Base-by-base conservation (phyloP, 2,797 vertebrate genomes). In the Nasua narica region DNA sequence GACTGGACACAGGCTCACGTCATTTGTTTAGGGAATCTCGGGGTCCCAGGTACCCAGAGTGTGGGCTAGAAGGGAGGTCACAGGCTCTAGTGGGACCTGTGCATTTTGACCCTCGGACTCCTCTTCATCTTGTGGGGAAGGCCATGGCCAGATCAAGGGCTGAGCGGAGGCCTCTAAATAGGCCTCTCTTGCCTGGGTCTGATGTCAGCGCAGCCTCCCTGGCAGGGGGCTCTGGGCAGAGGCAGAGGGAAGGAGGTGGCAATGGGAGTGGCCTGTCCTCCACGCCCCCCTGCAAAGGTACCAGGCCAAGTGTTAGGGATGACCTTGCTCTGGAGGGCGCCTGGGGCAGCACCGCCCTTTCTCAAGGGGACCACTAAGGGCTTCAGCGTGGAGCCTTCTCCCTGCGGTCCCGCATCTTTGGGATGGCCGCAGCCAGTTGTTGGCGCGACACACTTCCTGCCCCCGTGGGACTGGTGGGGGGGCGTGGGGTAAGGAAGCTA, bases 1-100 rank as follows among this genome's bases (percentile, higher is more conserved):
- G 69, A 52, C 2, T 1, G 83, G 46, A 62, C 1, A 2, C 27
- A 76, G 60, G 7, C 23, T n/a, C 0, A 0, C 1, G 48, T 29
- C 82, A 9, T 6, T 50, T 50, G 46, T 7, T 32, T 8, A 0
- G 35, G 40, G 70, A 10, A 25, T 18, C 35, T 77, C 0, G 0
- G 65, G 70, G 60, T 40, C 46, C 50, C 9, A 1, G 43, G 23
- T 12, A 23, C 58, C 56, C 43, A 65, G 56, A 58, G 43, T 32
- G 27, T 16, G 32, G 62, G 29, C 60, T n/a, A 4, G 60, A 85
- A 82, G 84, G 69, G 37, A n/a, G 21, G n/a, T 43, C 46, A 27
- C 13, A 62, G 70, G 35, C 29, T 69, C 37, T 27, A 48, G 1
- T 11, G 0, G 21, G 35, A 56, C 48, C 85, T 65, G 74, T 25